Base-by-base conservation (phyloP, 2,888 invertebrate genomes). In the Tachina fera region DNA sequence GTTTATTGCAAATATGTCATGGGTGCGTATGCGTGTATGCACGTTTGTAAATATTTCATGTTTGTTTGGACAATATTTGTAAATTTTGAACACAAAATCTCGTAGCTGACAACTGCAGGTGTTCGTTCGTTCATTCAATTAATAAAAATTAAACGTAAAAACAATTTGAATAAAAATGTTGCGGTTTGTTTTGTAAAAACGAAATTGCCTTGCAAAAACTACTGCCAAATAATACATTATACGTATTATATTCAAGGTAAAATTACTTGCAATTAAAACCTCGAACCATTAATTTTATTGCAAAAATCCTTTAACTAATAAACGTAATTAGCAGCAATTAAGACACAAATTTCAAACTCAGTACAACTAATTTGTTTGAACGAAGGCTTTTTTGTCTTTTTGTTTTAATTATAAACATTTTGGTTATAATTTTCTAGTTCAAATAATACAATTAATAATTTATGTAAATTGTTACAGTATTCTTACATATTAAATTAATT, bases 371-470 rank as follows among this genome's bases (percentile, higher is more conserved):
- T 65, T 79, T 83, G 49, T 83, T 39, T 53, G 61, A 84, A 60
- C 71, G 84, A 84, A 80, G 84, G 84, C 63, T 77, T 63, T 31
- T 81, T 81, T 72, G 77, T 77, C 74, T 77, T 83, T 71, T 49
- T 31, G 5, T 60, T n/a, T 60, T 60, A n/a, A 31, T 39, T 39
- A n/a, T 60, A 60, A 60, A 14, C n/a, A 39, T 60, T 14, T 14
- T 14, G 39, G 39, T 2, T 39, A 39, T 39, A 47, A 19, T 11
- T 60, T 53, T 71, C 13, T 47, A 63, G 43, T 63, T 51, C 3
- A 22, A 60, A 19, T 47, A 60, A 51, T 51, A 22, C 9, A 49
- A 58, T 41, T 43, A 63, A 56, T 49, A 74, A 74, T 63, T 81
- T 81, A 75, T 81, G 74, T 61, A 61, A 61, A 81, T 68, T 74